phyloP scores from a whole-genome alignment of 2,797 vertebrate genomes.

The Rhinophrynus dorsalis region DNA sequence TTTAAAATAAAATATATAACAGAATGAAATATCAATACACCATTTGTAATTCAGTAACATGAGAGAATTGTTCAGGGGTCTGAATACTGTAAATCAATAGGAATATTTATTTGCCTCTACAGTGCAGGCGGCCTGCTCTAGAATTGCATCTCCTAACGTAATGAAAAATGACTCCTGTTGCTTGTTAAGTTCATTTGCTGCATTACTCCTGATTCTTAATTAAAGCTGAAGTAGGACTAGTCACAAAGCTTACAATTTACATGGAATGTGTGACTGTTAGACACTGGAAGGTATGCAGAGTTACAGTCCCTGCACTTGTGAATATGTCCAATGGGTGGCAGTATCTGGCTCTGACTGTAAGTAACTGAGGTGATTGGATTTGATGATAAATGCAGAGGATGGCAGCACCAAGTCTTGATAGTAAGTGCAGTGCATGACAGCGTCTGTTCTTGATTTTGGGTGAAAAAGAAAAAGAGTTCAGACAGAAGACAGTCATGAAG shows the following conservation, averaged over 20 bases:
- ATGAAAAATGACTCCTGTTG: no score
- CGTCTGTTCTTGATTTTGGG: background rate
- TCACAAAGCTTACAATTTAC: slow-evolving; percentile 46
- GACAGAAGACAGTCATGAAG: background rate
- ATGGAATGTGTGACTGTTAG: background rate
- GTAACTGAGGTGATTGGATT: background rate
- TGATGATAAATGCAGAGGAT: background rate
- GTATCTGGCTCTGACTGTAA: background rate
- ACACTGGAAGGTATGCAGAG: background rate
- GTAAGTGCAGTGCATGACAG: background rate
- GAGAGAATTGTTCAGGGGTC: no score
- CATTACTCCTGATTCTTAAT: no score
- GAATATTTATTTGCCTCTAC: no score
- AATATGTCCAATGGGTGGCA: background rate
- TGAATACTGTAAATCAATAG: no score
- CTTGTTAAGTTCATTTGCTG: no score
- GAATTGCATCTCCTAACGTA: no score
- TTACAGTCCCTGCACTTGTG: background rate
- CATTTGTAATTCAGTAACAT: no score
- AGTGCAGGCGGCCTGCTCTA: no score
- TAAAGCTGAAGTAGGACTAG: no score
- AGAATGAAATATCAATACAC: no score
- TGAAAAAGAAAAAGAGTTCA: background rate
- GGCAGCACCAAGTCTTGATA: background rate
- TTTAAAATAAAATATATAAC: no score